Evolutionary conservation across 2,113 vertebrate species (phyloP).

Genomic region (Oreochromis tanganicae): DNA sequence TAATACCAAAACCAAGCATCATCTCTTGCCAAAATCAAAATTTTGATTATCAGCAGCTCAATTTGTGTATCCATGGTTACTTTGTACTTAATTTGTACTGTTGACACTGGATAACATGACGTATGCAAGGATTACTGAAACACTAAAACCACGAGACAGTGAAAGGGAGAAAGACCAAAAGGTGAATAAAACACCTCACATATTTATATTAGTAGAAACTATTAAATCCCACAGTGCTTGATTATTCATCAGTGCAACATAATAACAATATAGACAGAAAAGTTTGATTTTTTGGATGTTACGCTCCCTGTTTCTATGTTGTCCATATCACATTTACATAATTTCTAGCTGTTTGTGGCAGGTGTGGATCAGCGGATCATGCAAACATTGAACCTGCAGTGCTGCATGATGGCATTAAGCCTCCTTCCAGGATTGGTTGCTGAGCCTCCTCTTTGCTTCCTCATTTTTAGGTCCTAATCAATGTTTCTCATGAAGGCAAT

Average conservation of each 20-base stretch:
- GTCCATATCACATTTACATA: rapidly evolving
- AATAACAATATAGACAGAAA: not conserved
- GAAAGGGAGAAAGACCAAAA: not conserved
- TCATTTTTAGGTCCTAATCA: not conserved
- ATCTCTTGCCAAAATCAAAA: not conserved
- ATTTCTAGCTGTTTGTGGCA: not conserved
- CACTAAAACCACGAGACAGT: not conserved
- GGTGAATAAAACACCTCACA: not conserved
- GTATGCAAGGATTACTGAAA: not conserved
- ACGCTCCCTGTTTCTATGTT: not conserved
- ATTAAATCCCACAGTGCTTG: not conserved
- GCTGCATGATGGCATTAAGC: not conserved
- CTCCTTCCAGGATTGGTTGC: not conserved
- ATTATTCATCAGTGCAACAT: not conserved
- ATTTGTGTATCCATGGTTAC: not conserved
- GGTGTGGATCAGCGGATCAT: not conserved
- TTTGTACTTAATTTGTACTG: not conserved
- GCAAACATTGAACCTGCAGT: not conserved
- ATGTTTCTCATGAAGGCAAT: not conserved
- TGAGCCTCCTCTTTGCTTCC: not conserved
- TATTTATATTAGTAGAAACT: not conserved
- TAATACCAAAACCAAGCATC: not conserved
- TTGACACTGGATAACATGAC: not conserved
- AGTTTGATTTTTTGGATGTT: not conserved
- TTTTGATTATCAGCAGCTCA: not conserved